A percentile compares a stretch with the other conserved stretches of the same genome.
phyloP scores from a whole-genome alignment of 2,888 invertebrate species.

The Mythimna loreyi region DNA sequence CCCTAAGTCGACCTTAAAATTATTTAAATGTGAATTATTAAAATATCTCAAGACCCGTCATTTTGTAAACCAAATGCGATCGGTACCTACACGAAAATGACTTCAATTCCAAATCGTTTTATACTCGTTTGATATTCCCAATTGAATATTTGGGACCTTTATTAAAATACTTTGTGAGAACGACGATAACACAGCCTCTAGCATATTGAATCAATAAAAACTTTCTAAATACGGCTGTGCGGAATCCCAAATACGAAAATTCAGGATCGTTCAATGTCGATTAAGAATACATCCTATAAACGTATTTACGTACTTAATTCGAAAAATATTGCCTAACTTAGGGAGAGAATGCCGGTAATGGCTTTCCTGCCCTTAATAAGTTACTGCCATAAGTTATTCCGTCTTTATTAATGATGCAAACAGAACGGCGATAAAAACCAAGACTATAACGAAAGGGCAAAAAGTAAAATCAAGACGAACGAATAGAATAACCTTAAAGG shows the following conservation, averaged over 20 bases:
- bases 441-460: slow-evolving; percentile 66
- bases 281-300: slow-evolving; percentile 14
- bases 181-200: slow-evolving; percentile 28
- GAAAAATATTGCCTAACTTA: slow-evolving; percentile 42
- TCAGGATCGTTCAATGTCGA: slow-evolving; percentile 13
- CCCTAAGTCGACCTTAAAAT: background rate
- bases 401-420: slow-evolving; percentile 73
- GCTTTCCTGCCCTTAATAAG: slow-evolving; percentile 68
- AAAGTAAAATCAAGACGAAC: slow-evolving; percentile 65
- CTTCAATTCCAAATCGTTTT: slow-evolving; percentile 41
- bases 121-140: slow-evolving; percentile 42
- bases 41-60: background rate
- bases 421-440: slow-evolving; percentile 68
- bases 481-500: slow-evolving; percentile 67
- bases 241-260: slow-evolving; percentile 49
- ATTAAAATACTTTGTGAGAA: slow-evolving; percentile 62
- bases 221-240: slow-evolving; percentile 57
- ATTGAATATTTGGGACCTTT: slow-evolving; percentile 51
- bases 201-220: slow-evolving; percentile 61
- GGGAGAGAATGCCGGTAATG: slow-evolving; percentile 61
- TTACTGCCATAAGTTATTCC: slow-evolving; percentile 67
- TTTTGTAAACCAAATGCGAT: slow-evolving; percentile 13
- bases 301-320: slow-evolving; percentile 40
- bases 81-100: slow-evolving; percentile 22
- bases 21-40: slow-evolving; percentile 6